Percentiles rank a stretch among this genome's conserved stretches.
phyloP scores from a whole-genome alignment of 1,140 invertebrate genomes.

The Paracyclopina nana region DNA sequence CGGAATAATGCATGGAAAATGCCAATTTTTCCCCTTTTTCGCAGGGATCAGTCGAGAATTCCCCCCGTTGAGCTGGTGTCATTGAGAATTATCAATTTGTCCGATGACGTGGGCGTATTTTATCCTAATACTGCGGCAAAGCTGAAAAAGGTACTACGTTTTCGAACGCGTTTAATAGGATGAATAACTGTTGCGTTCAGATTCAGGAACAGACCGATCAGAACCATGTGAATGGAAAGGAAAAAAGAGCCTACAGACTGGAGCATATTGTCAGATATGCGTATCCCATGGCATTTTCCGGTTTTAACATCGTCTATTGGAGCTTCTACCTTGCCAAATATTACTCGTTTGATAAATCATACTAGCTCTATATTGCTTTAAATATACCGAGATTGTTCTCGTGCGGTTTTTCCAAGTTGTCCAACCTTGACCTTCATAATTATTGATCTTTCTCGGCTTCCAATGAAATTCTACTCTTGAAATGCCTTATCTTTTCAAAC shows the following conservation, averaged over 20 bases:
- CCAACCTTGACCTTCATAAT: too few relatives aligned
- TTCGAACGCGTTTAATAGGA: background rate
- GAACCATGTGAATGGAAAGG: background rate
- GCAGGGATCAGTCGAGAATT: background rate
- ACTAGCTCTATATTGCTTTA: too few relatives aligned
- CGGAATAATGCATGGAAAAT: background rate
- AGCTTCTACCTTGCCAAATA: background rate
- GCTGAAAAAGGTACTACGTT: background rate
- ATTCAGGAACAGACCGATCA: background rate
- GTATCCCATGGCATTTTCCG: slow-evolving; percentile 19
- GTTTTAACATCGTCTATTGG: slow-evolving; percentile 13
- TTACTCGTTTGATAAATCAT: too few relatives aligned
- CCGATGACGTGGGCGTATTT: background rate
- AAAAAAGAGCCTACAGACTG: slow-evolving; percentile 2
- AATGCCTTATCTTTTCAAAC: too few relatives aligned
- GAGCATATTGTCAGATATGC: slow-evolving; percentile 1
- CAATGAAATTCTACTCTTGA: too few relatives aligned
- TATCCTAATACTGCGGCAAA: background rate
- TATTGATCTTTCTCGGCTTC: too few relatives aligned
- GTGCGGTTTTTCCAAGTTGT: too few relatives aligned
- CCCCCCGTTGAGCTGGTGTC: background rate
- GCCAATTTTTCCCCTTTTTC: background rate
- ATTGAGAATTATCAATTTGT: background rate
- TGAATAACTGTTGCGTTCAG: background rate
- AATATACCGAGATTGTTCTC: too few relatives aligned